These are phyloP conservation scores for Aphelocoma californica DNA, from an alignment of 2,797 vertebrate species.

Conservation along the genomic window DNA sequence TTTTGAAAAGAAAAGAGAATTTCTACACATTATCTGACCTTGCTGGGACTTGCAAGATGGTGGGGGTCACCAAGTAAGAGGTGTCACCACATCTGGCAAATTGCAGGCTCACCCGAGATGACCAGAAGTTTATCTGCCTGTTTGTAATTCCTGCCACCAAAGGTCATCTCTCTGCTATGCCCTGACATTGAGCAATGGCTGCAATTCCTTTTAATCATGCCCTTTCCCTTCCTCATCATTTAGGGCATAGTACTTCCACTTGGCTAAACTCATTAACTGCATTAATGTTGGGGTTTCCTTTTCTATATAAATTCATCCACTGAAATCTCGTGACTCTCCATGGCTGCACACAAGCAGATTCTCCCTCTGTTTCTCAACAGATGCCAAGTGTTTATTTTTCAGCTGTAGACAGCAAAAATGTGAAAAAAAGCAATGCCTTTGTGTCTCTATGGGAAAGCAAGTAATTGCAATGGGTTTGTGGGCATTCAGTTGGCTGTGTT, in stretches of 20 bases:
- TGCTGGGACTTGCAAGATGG: neutral
- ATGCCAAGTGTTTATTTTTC: neutral
- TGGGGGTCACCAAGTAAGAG: neutral
- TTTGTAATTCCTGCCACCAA: neutral
- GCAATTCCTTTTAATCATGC: slow-evolving; percentile 31
- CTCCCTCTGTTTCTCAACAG: no score
- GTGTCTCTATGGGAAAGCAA: neutral
- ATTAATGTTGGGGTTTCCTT: slow-evolving; percentile 19
- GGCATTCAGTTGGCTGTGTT: no score
- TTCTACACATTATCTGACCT: neutral
- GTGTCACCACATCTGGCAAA: neutral
- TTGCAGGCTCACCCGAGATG: neutral
- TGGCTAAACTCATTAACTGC: slow-evolving; percentile 70
- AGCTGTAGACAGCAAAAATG: neutral
- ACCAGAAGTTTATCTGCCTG: slow-evolving; percentile 22
- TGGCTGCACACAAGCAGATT: no score
- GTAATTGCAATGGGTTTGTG: no score
- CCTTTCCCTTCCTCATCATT: slow-evolving; percentile 22
- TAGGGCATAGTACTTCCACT: slow-evolving; percentile 42
- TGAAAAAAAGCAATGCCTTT: neutral
- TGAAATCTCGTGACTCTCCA: neutral
- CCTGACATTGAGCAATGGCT: slow-evolving; percentile 27
- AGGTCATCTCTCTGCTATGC: slow-evolving; percentile 12
- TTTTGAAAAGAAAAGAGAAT: neutral
- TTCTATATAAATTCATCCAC: slow-evolving; percentile 26